Base-by-base conservation (phyloP, 1,140 invertebrate species). In the Dendrolimus kikuchii region DNA sequence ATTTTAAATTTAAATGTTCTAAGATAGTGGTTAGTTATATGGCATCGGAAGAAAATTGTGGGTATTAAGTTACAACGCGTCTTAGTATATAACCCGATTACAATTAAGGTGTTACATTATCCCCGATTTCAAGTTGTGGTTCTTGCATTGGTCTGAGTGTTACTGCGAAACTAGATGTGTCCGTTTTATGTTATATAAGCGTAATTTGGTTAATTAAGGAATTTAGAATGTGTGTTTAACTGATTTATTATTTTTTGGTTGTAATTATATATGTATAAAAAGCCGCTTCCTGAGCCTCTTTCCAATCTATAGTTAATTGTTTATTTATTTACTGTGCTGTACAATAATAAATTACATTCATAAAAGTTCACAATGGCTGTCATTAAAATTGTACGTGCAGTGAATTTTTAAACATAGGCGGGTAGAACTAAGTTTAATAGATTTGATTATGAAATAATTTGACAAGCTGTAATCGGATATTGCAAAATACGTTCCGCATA, bases 11-110 rank as follows among this genome's bases (percentile, higher is more conserved):
- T 23, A 23, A 23, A 43, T 43, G 5, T 43, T 43, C 10, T n/a
- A n/a, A 7, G 8, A 7, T 6, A 8, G 6, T 43, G 42, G 8
- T 43, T 43, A n/a, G 10, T 77, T 81, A 72, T 86, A 86, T 57
- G 80, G 81, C 57, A 78, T 86, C 82, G 80, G 82, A 86, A 86
- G 82, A 81, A 86, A 84, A 81, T 75, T 74, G 80, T 68, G 53
- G 58, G 64, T 71, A 74, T 76, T 70, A 68, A 75, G 68, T 74
- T 77, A 72, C 72, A 67, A 66, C 62, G 66, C 55, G 72, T 69
- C 72, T 79, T 73, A 55, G 68, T 68, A 64, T 77, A 80, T n/a
- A n/a, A n/a, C 74, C 73, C 23, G 23, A 23, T 23, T 23, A 23
- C 23, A 23, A 23, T 23, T 23, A 23, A 23, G 23, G 23, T 23